Conservation (phyloP, 2,888 invertebrate genomes). For the Ophion ventricosus region DNA sequence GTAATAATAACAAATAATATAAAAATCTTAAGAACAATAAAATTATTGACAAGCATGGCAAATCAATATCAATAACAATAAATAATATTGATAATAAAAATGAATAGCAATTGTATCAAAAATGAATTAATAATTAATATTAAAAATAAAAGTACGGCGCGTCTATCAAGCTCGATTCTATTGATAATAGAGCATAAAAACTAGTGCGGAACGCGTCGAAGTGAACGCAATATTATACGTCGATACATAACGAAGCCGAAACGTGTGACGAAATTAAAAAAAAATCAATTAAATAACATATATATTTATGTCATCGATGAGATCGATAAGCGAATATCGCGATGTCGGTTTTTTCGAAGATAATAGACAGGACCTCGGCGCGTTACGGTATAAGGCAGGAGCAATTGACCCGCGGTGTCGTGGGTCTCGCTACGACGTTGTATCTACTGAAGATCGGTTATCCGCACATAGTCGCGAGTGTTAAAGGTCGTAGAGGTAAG, state of each 20-base stretch:
- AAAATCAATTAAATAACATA: constrained; percentile 2
- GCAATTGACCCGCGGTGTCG: constrained; percentile 86
- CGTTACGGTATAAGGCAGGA: constrained; percentile 86
- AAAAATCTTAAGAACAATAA: not conserved
- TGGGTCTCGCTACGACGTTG: constrained; percentile 85
- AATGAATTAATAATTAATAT: not conserved
- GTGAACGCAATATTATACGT: not conserved
- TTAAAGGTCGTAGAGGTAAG: constrained; percentile 69
- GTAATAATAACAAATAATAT: not conserved
- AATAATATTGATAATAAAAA: too few species aligned
- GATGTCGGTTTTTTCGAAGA: constrained; percentile 87
- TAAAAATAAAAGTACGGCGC: not conserved
- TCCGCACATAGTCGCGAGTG: constrained; percentile 85
- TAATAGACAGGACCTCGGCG: constrained; percentile 85
- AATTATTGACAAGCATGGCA: too few species aligned
- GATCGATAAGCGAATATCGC: constrained; percentile 44
- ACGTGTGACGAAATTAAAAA: not conserved
- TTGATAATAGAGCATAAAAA: not conserved
- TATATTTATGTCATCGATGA: constrained; percentile 46
- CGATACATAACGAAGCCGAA: not conserved
- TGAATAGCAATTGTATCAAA: too few species aligned
- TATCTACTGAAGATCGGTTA: constrained; percentile 87
- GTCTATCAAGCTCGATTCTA: not conserved
- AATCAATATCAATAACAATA: too few species aligned
- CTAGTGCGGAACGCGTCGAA: not conserved